A percentile compares a stretch with the other conserved stretches of the same genome.
These are phyloP conservation scores for Lepidocyrtoides sp. DNA, from an alignment of 2,888 invertebrate genomes.

Conservation along the genomic window DNA sequence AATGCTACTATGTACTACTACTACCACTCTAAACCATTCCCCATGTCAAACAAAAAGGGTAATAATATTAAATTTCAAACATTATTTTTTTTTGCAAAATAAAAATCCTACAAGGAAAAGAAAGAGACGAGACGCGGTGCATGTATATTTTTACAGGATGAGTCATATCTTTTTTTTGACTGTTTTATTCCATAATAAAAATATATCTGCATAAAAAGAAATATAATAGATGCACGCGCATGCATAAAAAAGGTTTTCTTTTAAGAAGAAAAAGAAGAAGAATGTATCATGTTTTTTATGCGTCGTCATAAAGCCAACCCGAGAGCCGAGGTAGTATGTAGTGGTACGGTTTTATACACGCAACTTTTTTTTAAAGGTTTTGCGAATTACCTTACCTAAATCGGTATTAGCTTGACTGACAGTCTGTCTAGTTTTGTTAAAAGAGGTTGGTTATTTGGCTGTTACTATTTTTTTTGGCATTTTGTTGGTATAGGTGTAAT, in stretches of 20 bases:
- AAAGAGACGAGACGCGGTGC: background rate
- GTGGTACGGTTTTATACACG: background rate
- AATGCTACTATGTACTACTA: background rate
- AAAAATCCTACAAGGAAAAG: background rate
- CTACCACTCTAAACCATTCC: no score
- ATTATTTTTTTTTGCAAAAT: background rate
- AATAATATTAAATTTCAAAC: background rate
- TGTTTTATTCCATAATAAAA: conserved; percentile 48
- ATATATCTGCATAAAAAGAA: background rate
- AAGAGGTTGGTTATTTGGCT: background rate
- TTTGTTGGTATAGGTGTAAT: background rate
- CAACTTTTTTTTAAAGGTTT: background rate
- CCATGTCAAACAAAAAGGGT: no score
- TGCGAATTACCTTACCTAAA: conserved; percentile 50
- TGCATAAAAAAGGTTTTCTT: background rate
- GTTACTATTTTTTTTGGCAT: background rate
- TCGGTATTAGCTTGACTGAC: conserved; percentile 11
- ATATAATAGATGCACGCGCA: background rate
- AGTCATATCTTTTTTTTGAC: background rate
- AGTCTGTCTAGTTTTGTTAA: conserved; percentile 3
- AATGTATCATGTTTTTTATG: background rate
- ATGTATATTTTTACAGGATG: conserved; percentile 47
- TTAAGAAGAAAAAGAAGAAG: background rate
- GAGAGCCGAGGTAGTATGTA: background rate
- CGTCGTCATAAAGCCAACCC: background rate